Percentiles rank a stretch among this genome's conserved stretches.
Evolutionary conservation across 2,888 invertebrate genomes (phyloP).

Genomic region (Junonia oenone): DNA sequence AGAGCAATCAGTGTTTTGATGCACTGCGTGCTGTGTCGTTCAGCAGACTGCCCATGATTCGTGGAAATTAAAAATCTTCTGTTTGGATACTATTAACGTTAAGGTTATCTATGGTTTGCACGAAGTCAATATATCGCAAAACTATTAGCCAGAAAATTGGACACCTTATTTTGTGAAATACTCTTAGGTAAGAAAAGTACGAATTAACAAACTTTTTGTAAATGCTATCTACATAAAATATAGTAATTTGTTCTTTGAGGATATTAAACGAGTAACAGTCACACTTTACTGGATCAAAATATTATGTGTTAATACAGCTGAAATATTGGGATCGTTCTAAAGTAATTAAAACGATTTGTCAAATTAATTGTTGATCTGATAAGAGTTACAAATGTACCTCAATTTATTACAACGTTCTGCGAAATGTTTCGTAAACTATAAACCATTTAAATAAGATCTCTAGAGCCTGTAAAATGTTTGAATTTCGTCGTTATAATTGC

Average conservation of each 20-base stretch:
- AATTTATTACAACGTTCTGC: slow-evolving; percentile 27
- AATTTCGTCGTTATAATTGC: background rate
- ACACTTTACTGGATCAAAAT: too few species aligned
- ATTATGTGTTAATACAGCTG: background rate
- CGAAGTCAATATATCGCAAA: too few species aligned
- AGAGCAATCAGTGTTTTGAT: slow-evolving; percentile 49
- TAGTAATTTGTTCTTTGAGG: too few species aligned
- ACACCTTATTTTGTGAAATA: too few species aligned
- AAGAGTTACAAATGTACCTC: slow-evolving; percentile 31
- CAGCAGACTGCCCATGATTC: background rate
- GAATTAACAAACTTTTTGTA: too few species aligned
- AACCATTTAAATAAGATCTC: slow-evolving; percentile 14
- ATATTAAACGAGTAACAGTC: too few species aligned
- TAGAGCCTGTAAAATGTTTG: background rate
- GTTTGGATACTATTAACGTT: too few species aligned
- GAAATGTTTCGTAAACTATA: slow-evolving; percentile 11
- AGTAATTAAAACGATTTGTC: slow-evolving; percentile 21
- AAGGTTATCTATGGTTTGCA: too few species aligned
- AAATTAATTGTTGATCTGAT: slow-evolving; percentile 34
- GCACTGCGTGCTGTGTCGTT: slow-evolving; percentile 12
- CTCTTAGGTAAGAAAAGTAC: too few species aligned
- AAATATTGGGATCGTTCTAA: background rate
- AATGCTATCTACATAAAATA: too few species aligned
- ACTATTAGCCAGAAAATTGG: too few species aligned
- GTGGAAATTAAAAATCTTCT: background rate